Base-by-base conservation (phyloP, 2,888 invertebrate genomes). In the Pyrochroa serraticornis region DNA sequence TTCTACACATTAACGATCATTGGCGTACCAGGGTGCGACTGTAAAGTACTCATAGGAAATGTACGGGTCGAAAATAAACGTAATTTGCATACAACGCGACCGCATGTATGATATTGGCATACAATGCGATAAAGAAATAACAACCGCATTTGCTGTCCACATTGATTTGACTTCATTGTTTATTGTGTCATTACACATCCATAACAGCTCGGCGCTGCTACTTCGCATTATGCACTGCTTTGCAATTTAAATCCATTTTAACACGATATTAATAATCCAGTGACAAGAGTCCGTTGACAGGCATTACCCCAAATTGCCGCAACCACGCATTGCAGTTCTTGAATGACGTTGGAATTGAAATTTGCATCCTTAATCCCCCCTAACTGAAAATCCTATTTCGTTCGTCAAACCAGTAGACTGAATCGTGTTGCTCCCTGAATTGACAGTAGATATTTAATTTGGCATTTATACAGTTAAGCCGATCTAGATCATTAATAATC, bases 401-500 rank as follows among this genome's bases (percentile, higher is more conserved):
- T 22, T 5, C 22, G 22, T 22, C 22, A 5, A 22, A 22, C 22
- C 5, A 22, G 3, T 5, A 22, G 22, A 5, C 5, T 22, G 22
- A 22, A 22, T 22, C 5, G 22, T 22, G 22, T 5, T 22, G 22
- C 22, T 22, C 22, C 22, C 22, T 22, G 22, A 22, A 22, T 22
- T 22, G 22, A 22, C 22, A 22, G 22, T 22, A 2, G 22, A 62
- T 65, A 64, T 69, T 72, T 71, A 71, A 72, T 71, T 67, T 69
- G 66, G 66, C 68, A 65, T 71, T 70, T 69, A 72, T 71, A 66
- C 68, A 68, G 64, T 70, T 61, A 71, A 72, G 71, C 70, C 72
- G 74, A 74, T 74, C 75, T 71, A 70, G 73, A 77, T 78, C 77
- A 78, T 77, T 77, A 77, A 78, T 78, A 77, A 78, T 74, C 75